Evolutionary conservation across 2,797 vertebrate species (phyloP), one percentile per base, ranked within the genome.

Genomic region (Hypotaenidia philippensis): DNA sequence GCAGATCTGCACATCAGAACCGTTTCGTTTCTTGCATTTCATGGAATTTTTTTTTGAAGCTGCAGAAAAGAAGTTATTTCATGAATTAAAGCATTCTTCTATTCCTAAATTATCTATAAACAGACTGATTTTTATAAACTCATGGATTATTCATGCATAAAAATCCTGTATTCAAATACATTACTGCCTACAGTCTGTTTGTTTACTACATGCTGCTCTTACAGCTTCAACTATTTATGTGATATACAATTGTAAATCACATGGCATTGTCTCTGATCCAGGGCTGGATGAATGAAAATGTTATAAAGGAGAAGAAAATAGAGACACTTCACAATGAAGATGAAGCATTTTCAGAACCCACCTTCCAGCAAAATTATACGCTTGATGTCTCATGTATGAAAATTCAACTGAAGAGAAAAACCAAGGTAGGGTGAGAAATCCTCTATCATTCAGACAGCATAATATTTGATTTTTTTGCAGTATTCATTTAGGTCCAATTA

Each of bases 141-240:
- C 77, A 91, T 70, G 52, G 77, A 87, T 96, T 96, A 95, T 96
- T 95, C 91, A 93, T 89, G 80, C 22, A 57, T 74, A 88, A 94
- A 93, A 88, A 93, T 87, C 66, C 70, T 57, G 49, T 81, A 91
- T 92, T 91, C 83, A 95, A 86, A 94, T 88, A 84, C 56, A 90
- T 95, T 93, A 57, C 87, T 93, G 87, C 95, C 87, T 91, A 57
- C 74, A 84, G 87, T 74, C 93, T 96, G 77, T 94, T 93, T 97
- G 86, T 93, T 96, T 96, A 94, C 91, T 95, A 95, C 77, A 82
- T 38, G 70, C 47, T 90, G 85, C 80, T 94, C 45, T 94, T 91
- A 74, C 20, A 86, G 60, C 59, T 92, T 91, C 89, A 89, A 93
- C 70, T 88, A 86, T 83, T 96, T 90, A 53, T 90, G 83, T 66